Evolutionary conservation across 1,140 invertebrate genomes (phyloP).

Genomic region (Tyrophagus putrescentiae): DNA sequence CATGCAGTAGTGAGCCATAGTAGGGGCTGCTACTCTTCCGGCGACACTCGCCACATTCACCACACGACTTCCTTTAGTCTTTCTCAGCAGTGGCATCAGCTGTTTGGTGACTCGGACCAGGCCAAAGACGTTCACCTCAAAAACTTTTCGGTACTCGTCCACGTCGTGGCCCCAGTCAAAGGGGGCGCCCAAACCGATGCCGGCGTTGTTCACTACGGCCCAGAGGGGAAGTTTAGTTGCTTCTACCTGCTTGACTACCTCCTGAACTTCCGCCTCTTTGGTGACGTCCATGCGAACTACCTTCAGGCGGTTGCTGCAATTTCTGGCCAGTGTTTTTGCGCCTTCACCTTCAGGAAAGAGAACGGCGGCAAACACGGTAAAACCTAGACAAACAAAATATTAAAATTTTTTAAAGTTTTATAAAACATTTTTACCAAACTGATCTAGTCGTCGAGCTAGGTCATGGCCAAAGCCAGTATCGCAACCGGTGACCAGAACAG

Average conservation of each 20-base stretch:
- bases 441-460: slow-evolving; percentile 52
- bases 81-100: slow-evolving; percentile 57
- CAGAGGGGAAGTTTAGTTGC: slow-evolving; percentile 44
- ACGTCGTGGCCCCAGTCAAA: slow-evolving; percentile 37
- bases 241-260: slow-evolving; percentile 2
- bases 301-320: slow-evolving; percentile 3
- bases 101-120: slow-evolving; percentile 39
- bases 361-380: slow-evolving; percentile 39
- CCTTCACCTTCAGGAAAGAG: slow-evolving; percentile 33
- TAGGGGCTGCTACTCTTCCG: neutral
- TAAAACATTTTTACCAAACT: neutral
- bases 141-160: slow-evolving; percentile 29
- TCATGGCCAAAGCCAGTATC: slow-evolving; percentile 59
- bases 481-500: slow-evolving; percentile 66
- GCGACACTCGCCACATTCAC: slow-evolving; percentile 39
- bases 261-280: slow-evolving; percentile 24
- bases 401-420: too few species aligned
- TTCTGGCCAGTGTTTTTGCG: slow-evolving; percentile 25
- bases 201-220: slow-evolving; percentile 74
- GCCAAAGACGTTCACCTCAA: slow-evolving; percentile 52
- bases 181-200: slow-evolving; percentile 39
- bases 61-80: slow-evolving; percentile 39
- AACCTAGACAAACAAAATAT: slow-evolving; percentile 21
- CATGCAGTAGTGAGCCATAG: slow-evolving; percentile 38
- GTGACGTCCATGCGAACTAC: slow-evolving; percentile 36